These are phyloP conservation scores for Cottoperca gobio DNA, from an alignment of 2,797 vertebrate genomes.

Conservation along the genomic window DNA sequence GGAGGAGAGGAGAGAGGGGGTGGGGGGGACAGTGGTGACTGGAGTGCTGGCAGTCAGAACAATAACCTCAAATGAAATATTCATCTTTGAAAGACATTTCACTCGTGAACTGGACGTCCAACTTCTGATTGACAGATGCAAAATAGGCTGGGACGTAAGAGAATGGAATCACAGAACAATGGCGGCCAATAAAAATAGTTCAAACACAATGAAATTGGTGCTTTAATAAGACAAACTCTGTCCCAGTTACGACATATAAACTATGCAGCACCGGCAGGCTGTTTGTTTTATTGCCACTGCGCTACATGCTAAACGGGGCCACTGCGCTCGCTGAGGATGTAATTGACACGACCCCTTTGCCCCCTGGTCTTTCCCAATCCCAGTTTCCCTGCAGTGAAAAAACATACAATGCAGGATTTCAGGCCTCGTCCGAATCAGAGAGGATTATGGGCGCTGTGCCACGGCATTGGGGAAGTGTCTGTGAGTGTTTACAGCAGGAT, in stretches of 20 bases:
- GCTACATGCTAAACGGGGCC: slow-evolving; percentile 4
- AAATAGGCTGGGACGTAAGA: neutral
- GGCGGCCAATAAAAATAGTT: neutral
- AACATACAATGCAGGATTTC: slow-evolving; percentile 44
- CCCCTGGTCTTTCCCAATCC: neutral
- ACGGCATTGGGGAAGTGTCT: slow-evolving; percentile 48
- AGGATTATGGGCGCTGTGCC: slow-evolving; percentile 60
- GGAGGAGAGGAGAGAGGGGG: neutral
- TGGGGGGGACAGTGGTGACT: neutral
- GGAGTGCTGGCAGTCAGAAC: neutral
- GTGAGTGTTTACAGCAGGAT: slow-evolving; percentile 48
- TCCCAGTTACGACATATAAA: slow-evolving; percentile 18
- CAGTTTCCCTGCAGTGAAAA: neutral
- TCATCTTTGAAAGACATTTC: neutral
- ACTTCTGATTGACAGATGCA: slow-evolving; percentile 40
- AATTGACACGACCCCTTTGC: slow-evolving; percentile 30
- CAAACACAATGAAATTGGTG: slow-evolving; percentile 5
- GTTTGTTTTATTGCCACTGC: slow-evolving; percentile 31
- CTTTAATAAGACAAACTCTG: slow-evolving; percentile 15
- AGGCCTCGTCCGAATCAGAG: slow-evolving; percentile 32
- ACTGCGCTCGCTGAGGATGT: slow-evolving; percentile 1
- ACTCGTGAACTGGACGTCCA: neutral
- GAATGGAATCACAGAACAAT: slow-evolving; percentile 29
- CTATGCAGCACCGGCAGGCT: neutral
- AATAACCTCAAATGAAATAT: slow-evolving; percentile 15